Evolutionary conservation across 2,113 vertebrate species (phyloP).

Genomic region (Laticauda laticaudata): DNA sequence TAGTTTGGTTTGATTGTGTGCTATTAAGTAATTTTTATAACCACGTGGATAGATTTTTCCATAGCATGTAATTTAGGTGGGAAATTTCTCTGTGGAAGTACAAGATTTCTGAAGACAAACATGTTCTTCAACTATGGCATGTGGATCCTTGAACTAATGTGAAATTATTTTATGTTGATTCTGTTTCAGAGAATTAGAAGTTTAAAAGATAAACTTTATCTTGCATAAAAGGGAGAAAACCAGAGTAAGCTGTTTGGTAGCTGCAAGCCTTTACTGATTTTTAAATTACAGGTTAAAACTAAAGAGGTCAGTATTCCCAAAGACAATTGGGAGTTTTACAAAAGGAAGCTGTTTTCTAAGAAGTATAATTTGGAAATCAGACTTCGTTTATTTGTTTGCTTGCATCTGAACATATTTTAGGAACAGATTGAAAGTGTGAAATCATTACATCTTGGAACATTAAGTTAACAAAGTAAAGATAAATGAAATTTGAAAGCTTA

Average conservation of each 20-base stretch:
- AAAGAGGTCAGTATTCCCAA: neutral
- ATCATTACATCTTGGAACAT: constrained; percentile 13
- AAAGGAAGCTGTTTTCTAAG: neutral
- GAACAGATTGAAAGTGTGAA: neutral
- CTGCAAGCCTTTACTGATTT: neutral
- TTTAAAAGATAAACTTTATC: neutral
- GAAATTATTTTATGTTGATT: neutral
- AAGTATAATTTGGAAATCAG: constrained; percentile 25
- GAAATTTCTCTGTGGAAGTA: neutral
- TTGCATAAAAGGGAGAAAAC: neutral
- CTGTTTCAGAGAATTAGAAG: neutral
- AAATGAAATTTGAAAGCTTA: neutral
- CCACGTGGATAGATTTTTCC: neutral
- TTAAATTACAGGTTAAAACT: constrained; percentile 20
- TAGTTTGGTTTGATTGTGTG: neutral
- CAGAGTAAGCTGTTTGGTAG: constrained; percentile 37
- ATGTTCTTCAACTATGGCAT: neutral
- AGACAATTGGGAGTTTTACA: neutral
- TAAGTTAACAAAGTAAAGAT: neutral
- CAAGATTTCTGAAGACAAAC: neutral
- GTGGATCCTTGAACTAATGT: neutral
- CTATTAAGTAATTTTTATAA: neutral
- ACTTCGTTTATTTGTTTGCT: neutral
- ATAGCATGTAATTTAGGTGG: neutral
- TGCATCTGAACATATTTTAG: constrained; percentile 1